These are phyloP conservation scores for Fragum fragum DNA, from an alignment of 2,888 invertebrate species.

Conservation along the genomic window DNA sequence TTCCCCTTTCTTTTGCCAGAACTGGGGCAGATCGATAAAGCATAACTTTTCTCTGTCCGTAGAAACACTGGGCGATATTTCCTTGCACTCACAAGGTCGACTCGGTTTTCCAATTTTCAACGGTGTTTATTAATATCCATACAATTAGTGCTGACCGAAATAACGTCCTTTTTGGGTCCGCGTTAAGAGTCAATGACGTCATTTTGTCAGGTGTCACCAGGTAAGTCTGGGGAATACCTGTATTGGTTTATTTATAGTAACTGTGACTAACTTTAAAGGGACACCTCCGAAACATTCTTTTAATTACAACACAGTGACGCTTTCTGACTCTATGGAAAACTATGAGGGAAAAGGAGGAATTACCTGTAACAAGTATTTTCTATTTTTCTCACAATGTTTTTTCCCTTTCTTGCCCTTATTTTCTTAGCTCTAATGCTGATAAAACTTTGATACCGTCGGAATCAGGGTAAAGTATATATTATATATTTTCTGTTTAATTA, in stretches of 20 bases:
- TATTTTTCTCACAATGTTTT: slow-evolving; percentile 4
- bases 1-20: neutral
- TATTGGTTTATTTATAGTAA: slow-evolving; percentile 27
- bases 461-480: no score
- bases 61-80: slow-evolving; percentile 8
- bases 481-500: no score
- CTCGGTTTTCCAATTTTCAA: neutral
- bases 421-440: no score
- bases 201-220: slow-evolving; percentile 53
- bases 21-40: slow-evolving; percentile 57
- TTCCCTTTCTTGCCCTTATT: no score
- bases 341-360: neutral
- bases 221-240: slow-evolving; percentile 54
- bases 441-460: no score
- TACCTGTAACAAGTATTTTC: neutral
- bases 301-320: neutral
- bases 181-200: slow-evolving; percentile 66
- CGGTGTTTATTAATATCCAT: neutral
- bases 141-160: slow-evolving; percentile 1
- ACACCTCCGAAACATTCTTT: neutral
- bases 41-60: slow-evolving; percentile 44
- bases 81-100: slow-evolving; percentile 1
- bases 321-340: neutral
- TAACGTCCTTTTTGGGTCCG: slow-evolving; percentile 37
- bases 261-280: slow-evolving; percentile 25